Conservation (phyloP, 1,140 invertebrate genomes). For the Pachypsylla venusta region DNA sequence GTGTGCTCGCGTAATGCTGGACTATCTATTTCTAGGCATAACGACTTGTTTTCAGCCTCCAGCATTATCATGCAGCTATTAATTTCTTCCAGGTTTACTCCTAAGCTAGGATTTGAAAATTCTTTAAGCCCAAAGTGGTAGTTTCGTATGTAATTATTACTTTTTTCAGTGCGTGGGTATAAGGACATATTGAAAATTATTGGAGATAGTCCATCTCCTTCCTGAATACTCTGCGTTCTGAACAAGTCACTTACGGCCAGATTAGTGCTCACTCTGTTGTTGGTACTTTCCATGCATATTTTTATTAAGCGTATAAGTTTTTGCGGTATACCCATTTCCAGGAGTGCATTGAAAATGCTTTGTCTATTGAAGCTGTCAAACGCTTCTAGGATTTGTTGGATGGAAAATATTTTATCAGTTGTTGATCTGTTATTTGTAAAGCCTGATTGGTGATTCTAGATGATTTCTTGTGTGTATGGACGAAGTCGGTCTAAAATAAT, state of each 20-base stretch:
- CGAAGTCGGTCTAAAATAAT: slow-evolving; percentile 8
- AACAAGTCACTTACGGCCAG: neutral
- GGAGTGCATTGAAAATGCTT: too few relatives aligned
- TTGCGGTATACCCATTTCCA: neutral
- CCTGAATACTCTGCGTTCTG: neutral
- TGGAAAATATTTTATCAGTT: neutral
- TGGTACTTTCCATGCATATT: neutral
- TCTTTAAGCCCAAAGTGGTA: neutral
- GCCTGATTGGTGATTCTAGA: neutral
- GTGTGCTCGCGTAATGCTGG: too few relatives aligned
- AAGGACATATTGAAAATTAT: neutral
- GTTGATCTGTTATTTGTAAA: neutral
- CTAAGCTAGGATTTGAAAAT: too few relatives aligned
- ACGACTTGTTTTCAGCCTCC: too few relatives aligned
- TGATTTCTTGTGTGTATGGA: neutral
- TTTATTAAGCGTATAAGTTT: neutral
- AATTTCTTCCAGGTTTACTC: too few relatives aligned
- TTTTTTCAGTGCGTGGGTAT: neutral
- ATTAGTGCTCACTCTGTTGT: neutral
- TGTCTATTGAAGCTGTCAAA: too few relatives aligned
- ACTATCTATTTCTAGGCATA: too few relatives aligned
- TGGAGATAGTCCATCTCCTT: neutral
- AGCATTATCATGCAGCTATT: too few relatives aligned
- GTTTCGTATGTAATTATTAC: neutral
- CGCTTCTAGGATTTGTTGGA: too few relatives aligned